Conservation (phyloP, 1,140 invertebrate genomes). For the Drosophila pruinosa region DNA sequence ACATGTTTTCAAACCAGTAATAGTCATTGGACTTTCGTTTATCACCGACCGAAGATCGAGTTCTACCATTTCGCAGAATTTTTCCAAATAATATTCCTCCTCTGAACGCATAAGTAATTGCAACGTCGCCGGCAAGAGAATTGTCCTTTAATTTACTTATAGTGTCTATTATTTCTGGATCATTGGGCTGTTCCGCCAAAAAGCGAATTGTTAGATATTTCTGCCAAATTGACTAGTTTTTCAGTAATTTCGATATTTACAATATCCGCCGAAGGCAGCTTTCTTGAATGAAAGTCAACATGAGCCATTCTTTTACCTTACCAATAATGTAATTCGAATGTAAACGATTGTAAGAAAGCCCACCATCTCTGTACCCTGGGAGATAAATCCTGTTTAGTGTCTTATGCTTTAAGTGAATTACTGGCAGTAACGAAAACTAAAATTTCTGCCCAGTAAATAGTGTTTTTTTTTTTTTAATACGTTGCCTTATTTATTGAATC, state of each 20-base stretch:
- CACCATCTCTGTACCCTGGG: slow-evolving; percentile 15
- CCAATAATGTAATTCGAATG: slow-evolving; percentile 4
- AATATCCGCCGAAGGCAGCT: not conserved
- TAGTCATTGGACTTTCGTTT: slow-evolving; percentile 19
- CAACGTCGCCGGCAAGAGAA: too few species aligned
- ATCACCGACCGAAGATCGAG: slow-evolving; percentile 5
- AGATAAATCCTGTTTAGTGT: slow-evolving; percentile 9
- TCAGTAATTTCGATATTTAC: slow-evolving; percentile 1
- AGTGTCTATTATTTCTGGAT: slow-evolving; percentile 12
- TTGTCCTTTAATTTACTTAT: too few species aligned
- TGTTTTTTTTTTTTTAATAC: slow-evolving; percentile 2
- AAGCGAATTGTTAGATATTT: slow-evolving; percentile 12
- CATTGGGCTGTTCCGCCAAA: slow-evolving; percentile 4
- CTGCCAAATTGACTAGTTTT: slow-evolving; percentile 11
- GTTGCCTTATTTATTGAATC: not conserved
- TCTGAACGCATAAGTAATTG: slow-evolving; percentile 3
- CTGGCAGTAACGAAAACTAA: slow-evolving; percentile 13
- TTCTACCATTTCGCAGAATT: slow-evolving; percentile 20
- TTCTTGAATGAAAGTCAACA: slow-evolving; percentile 19
- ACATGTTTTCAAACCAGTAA: slow-evolving; percentile 12
- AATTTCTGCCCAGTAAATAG: slow-evolving; percentile 8
- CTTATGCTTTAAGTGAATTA: slow-evolving; percentile 15
- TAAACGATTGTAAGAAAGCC: slow-evolving; percentile 12
- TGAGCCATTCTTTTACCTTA: slow-evolving; percentile 17
- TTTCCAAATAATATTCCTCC: slow-evolving; percentile 12